Conservation (phyloP, 1,140 invertebrate genomes). For the Mylabris phalerata region DNA sequence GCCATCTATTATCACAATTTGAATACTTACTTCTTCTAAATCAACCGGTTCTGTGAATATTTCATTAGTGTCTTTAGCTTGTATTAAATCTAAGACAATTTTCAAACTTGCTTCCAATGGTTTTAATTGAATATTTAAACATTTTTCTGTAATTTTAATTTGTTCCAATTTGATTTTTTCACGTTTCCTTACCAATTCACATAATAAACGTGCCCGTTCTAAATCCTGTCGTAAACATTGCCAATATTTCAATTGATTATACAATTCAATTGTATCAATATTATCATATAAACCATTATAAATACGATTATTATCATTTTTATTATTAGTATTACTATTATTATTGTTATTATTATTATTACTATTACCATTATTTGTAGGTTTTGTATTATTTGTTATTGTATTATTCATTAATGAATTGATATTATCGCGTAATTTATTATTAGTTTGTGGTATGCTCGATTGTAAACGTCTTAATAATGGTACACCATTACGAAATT, state of each 20-base stretch:
- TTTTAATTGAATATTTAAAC: slow-evolving; percentile 71
- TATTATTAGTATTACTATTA: not conserved
- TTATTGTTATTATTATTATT: no score
- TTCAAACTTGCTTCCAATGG: slow-evolving; percentile 74
- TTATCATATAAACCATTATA: slow-evolving; percentile 25
- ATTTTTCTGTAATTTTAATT: slow-evolving; percentile 73
- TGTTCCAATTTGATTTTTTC: slow-evolving; percentile 91
- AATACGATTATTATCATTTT: not conserved
- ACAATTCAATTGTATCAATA: slow-evolving; percentile 62
- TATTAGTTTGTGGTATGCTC: slow-evolving; percentile 1
- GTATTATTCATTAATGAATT: not conserved
- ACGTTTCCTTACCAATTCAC: slow-evolving; percentile 90
- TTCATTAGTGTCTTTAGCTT: slow-evolving; percentile 73
- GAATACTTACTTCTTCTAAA: slow-evolving; percentile 58
- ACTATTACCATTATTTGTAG: no score
- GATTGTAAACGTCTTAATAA: slow-evolving; percentile 76
- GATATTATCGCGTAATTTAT: not conserved
- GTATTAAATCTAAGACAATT: slow-evolving; percentile 67
- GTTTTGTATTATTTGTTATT: no score
- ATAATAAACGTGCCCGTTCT: slow-evolving; percentile 85
- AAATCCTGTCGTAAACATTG: slow-evolving; percentile 90
- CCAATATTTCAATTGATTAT: slow-evolving; percentile 89
- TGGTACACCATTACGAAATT: slow-evolving; percentile 92
- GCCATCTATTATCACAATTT: no score
- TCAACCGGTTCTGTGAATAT: slow-evolving; percentile 93